Evolutionary conservation across 2,797 vertebrate genomes (phyloP).

Genomic region (Psittacula echo): DNA sequence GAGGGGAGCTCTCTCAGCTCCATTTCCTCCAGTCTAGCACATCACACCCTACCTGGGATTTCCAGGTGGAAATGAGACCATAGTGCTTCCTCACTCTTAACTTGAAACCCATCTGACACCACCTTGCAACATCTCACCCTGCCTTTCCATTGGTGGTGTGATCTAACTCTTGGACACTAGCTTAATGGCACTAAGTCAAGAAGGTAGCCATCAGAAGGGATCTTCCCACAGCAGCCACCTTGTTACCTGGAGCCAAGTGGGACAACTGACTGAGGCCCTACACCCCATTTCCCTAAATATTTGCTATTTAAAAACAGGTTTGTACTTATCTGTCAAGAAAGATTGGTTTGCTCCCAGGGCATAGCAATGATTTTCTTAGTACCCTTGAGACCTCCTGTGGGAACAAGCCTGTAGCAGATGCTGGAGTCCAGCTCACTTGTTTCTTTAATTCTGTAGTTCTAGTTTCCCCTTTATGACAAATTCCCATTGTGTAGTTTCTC

Average conservation of each 20-base stretch:
- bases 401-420: not conserved
- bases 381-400: not conserved
- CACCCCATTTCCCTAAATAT: not conserved
- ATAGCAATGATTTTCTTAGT: not conserved
- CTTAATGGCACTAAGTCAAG: not conserved
- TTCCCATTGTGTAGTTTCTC: not conserved
- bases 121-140: not conserved
- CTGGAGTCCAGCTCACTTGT: not conserved
- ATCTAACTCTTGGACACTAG: not conserved
- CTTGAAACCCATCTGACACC: not conserved
- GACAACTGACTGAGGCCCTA: not conserved
- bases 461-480: not conserved
- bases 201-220: not conserved
- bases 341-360: not conserved
- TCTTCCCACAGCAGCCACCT: not conserved
- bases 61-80: not conserved
- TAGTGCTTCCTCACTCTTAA: not conserved
- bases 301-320: not conserved
- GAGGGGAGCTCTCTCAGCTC: not conserved
- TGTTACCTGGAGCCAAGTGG: not conserved
- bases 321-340: not conserved
- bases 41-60: not conserved
- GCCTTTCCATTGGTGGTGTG: rapidly evolving
- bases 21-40: not conserved
- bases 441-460: not conserved